Base-by-base conservation (phyloP, 2,888 invertebrate genomes). In the Cabera pusaria region DNA sequence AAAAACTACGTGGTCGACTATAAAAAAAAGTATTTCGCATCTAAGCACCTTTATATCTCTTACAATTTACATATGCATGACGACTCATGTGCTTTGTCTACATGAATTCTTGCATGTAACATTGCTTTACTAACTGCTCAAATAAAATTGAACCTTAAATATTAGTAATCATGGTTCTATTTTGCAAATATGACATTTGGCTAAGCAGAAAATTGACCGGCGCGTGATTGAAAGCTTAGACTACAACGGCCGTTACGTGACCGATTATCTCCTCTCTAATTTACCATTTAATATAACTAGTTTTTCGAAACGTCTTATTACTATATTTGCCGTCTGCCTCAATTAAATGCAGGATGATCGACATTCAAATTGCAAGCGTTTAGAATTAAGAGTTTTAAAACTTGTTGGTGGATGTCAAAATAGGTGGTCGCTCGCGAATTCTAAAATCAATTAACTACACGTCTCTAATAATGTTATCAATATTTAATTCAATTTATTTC, bases 211-310 rank as follows among this genome's bases (percentile, higher is more conserved):
- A 48, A 48, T 41, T 33, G 19, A 51, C 33, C 49, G 52, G 55
- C 64, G 68, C 65, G 64, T 58, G 64, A 75, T 79, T 78, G 67
- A 77, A 79, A 81, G 77, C 72, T 75, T 61, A 52, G 62, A 59
- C 66, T 59, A 59, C 56, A 64, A 65, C 62, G 61, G 52, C 58
- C 53, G 56, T 70, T 78, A 80, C 78, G 79, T 80, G 80, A 78
- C 76, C 74, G 68, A 70, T 77, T 78, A 75, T 67, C 56, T 59
- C 49, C 59, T 69, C 66, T 72, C 68, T 78, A 69, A 78, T 76
- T 76, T 74, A 59, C 60, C 58, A 67, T 70, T 75, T 71, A 70
- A 64, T 72, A 65, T 62, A 49, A 47, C 44, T 46, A 63, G 64
- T 63, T 62, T 63, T 65, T 61, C 53, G 42, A 47, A 67, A 64